Evolutionary conservation across 2,113 vertebrate species (phyloP).

Genomic region (Camelus bactrianus): DNA sequence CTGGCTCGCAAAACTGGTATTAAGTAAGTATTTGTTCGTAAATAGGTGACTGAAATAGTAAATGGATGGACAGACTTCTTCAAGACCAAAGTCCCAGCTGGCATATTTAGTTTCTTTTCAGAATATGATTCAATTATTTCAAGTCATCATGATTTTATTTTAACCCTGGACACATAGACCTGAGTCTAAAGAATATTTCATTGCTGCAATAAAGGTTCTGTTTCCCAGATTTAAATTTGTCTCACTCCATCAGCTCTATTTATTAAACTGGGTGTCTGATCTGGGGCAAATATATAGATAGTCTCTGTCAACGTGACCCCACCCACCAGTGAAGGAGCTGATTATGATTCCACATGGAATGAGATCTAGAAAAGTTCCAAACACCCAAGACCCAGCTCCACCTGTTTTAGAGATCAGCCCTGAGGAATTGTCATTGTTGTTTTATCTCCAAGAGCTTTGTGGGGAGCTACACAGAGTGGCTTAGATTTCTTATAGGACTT

Average conservation of each 20-base stretch:
- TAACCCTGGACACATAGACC: background rate
- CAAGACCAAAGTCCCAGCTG: background rate
- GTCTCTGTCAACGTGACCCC: background rate
- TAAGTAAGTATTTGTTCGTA: background rate
- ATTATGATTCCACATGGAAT: background rate
- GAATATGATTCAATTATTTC: constrained; percentile 36
- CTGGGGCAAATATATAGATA: background rate
- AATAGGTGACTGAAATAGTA: background rate
- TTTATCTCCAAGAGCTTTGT: background rate
- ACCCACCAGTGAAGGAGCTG: background rate
- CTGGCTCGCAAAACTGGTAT: background rate
- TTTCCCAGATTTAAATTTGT: constrained; percentile 4
- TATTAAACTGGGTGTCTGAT: background rate
- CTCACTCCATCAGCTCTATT: background rate
- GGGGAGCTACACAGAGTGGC: background rate
- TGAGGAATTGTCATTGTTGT: background rate
- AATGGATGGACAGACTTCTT: background rate
- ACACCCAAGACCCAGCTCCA: background rate
- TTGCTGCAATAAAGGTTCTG: background rate
- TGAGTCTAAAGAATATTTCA: constrained; percentile 42
- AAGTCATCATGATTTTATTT: background rate
- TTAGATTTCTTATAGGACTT: background rate
- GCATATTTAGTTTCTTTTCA: constrained; percentile 8
- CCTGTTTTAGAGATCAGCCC: background rate
- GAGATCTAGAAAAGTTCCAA: background rate